These are phyloP conservation scores for Botia kubotai DNA, from an alignment of 2,797 vertebrate genomes.

Conservation along the genomic window DNA sequence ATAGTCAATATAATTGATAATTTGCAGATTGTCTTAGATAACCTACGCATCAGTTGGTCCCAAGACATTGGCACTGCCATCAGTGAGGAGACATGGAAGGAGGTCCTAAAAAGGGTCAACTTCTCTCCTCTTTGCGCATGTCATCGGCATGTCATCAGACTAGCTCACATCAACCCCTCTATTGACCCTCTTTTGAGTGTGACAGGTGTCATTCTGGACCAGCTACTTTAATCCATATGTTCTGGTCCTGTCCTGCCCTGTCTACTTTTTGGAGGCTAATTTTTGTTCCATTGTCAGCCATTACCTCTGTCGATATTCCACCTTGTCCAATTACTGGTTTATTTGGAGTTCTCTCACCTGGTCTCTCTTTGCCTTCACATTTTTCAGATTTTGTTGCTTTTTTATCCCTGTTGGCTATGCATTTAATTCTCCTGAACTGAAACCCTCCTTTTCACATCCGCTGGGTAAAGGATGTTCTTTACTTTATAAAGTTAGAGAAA, in stretches of 20 bases:
- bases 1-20: too few species aligned
- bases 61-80: too few species aligned
- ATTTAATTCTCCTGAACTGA: not conserved
- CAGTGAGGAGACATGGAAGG: too few species aligned
- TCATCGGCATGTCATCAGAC: not conserved
- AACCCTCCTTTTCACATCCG: not conserved
- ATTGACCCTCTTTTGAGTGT: too few species aligned
- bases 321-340: not conserved
- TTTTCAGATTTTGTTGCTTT: not conserved
- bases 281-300: not conserved
- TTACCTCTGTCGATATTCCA: not conserved
- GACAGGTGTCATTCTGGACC: too few species aligned
- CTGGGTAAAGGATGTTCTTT: not conserved
- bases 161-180: too few species aligned
- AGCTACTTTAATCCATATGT: not conserved
- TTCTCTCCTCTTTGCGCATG: not conserved
- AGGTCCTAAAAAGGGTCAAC: not conserved
- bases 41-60: too few species aligned
- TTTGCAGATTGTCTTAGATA: too few species aligned
- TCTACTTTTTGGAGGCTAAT: not conserved
- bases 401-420: not conserved
- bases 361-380: not conserved
- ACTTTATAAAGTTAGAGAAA: not conserved
- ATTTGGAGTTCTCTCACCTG: not conserved
- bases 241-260: not conserved